Percentiles rank a stretch among this genome's conserved stretches.
Evolutionary conservation across 1,140 invertebrate species (phyloP).

Genomic region (Drosophila sturtevanti): DNA sequence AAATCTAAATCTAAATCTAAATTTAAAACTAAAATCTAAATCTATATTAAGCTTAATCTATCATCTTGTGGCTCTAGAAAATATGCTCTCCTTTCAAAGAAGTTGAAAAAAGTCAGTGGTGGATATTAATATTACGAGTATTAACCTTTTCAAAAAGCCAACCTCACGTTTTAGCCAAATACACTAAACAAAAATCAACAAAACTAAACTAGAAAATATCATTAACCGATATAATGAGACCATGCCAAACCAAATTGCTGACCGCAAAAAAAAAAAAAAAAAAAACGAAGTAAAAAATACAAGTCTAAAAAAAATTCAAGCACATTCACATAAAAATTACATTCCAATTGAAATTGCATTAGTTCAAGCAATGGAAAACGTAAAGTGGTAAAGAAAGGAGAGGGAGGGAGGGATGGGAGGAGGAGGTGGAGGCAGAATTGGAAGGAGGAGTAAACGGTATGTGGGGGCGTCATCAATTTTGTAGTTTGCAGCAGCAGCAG

Average conservation of each 20-base stretch:
- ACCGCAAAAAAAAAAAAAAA: slow-evolving; percentile 38
- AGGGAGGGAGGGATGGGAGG: background rate
- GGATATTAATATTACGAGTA: background rate
- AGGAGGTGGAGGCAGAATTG: background rate
- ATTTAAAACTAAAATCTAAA: background rate
- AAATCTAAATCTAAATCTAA: background rate
- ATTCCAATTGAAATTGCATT: slow-evolving; percentile 14
- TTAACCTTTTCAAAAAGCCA: slow-evolving; percentile 1
- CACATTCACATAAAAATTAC: slow-evolving; percentile 27
- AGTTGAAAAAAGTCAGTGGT: background rate
- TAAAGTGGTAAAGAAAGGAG: too few species aligned
- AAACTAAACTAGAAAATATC: slow-evolving; percentile 47
- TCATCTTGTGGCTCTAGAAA: background rate
- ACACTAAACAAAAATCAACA: slow-evolving; percentile 7
- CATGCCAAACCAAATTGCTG: slow-evolving; percentile 53
- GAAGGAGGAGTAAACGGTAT: background rate
- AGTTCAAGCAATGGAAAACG: background rate
- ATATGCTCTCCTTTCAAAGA: background rate
- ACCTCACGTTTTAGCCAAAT: slow-evolving; percentile 12
- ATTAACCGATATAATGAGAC: slow-evolving; percentile 68
- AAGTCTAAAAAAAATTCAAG: too few species aligned
- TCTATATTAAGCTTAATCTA: background rate
- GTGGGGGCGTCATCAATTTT: slow-evolving; percentile 3
- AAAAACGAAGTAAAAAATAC: background rate
- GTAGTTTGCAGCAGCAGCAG: background rate